Evolutionary conservation across 92 coral and sea anemone genomes (phyloP), one percentile per base, ranked within the genome.

Genomic region (Desmophyllum pertusum): DNA sequence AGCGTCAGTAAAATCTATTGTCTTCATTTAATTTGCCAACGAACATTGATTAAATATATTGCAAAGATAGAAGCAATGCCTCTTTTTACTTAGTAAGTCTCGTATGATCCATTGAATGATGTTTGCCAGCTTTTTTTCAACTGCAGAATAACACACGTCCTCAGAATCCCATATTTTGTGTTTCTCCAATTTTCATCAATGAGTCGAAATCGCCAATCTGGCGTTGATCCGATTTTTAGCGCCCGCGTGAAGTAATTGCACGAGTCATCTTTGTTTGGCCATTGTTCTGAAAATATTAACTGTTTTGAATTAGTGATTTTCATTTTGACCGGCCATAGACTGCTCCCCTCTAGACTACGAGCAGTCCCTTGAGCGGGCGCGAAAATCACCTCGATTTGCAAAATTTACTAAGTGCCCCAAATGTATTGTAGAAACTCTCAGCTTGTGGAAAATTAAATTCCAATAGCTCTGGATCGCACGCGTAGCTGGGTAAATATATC

Each of bases 181-280:
- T 63, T 66, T 66, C 41, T 55, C 30, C 63, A 55, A 23, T 55
- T 55, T 55, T 55, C 63, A 23, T 23, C 30, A 55, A 55, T 21
- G 25, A 23, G 63, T 21, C 23, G 11, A 66, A 31, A 37, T 31
- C 41, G 72, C 41, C 30, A 66, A 66, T 66, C 72, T 37, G 72
- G 4, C 72, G 72, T 1, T 66, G n/a, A 66, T 66, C 40, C 72
- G 37, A 66, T 66, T 66, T n/a, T 66, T 9, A 66, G 72, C 19
- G 30, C 41, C 19, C 37, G 72, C 41, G 72, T 11, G 23, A 31
- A 66, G 10, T 3, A 31, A 66, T 37, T 37, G 72, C 14, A 66
- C 7, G n/a, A 37, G 41, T 66, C 72, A 10, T n/a, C 19, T 15
- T 66, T 66, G 23, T 55, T 53, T 55, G 10, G 29, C 63, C 9